These are phyloP conservation scores for Phanerotoma sp. DNA, from an alignment of 2,888 invertebrate genomes.

Conservation along the genomic window DNA sequence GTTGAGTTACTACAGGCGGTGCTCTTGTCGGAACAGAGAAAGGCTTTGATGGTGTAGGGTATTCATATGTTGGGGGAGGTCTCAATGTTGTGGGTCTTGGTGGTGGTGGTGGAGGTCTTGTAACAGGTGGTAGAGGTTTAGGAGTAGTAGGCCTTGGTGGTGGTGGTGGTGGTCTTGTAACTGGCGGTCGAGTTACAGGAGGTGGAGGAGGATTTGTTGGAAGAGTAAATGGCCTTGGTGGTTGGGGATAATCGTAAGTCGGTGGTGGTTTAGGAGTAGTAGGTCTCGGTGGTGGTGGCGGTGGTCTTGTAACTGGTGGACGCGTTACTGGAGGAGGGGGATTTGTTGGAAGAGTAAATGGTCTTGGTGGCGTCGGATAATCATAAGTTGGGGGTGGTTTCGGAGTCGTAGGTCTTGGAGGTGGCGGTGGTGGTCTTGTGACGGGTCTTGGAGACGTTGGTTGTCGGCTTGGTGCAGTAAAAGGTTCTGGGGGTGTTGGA, in stretches of 20 bases:
- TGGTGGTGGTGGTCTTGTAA: slow-evolving; percentile 23
- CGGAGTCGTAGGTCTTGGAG: neutral
- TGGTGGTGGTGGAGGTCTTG: slow-evolving; percentile 39
- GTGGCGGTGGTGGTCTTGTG: slow-evolving; percentile 32
- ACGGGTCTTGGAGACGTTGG: slow-evolving; percentile 25
- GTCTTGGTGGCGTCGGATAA: slow-evolving; percentile 7
- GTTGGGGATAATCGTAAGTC: slow-evolving; percentile 6
- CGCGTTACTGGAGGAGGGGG: slow-evolving; percentile 12
- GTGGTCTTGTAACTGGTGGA: slow-evolving; percentile 19
- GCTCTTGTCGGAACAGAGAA: slow-evolving; percentile 8
- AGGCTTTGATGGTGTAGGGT: slow-evolving; percentile 13
- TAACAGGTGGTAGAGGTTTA: no score
- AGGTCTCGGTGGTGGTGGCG: slow-evolving; percentile 47
- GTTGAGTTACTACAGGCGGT: slow-evolving; percentile 15
- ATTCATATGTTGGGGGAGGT: slow-evolving; percentile 20
- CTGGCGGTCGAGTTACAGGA: slow-evolving; percentile 6
- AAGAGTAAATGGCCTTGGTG: slow-evolving; percentile 1
- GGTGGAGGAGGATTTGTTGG: slow-evolving; percentile 20
- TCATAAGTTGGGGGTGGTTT: neutral
- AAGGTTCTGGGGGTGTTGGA: no score
- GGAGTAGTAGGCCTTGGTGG: neutral
- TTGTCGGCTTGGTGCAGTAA: neutral
- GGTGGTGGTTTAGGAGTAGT: slow-evolving; percentile 26
- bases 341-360: slow-evolving; percentile 9
- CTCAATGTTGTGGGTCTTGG: slow-evolving; percentile 13